A percentile compares a stretch with the other conserved stretches of the same genome.
These are phyloP conservation scores for Acridotheres tristis DNA, from an alignment of 2,797 vertebrate genomes.

Conservation along the genomic window DNA sequence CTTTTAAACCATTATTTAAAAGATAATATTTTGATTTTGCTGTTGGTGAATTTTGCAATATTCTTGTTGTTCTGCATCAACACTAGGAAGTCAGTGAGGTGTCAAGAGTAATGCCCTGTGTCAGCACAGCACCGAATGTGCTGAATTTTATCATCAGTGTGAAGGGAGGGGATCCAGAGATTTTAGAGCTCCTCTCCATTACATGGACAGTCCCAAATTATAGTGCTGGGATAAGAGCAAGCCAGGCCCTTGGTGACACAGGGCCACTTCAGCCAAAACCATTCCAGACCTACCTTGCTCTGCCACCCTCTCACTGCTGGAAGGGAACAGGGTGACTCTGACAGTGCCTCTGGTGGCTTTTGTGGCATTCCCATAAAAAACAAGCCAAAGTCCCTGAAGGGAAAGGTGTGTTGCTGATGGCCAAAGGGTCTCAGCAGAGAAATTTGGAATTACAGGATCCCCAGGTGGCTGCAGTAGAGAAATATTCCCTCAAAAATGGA, in stretches of 20 bases:
- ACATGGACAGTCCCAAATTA: background rate
- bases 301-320: background rate
- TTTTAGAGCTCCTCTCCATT: background rate
- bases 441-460: background rate
- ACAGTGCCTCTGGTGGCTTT: background rate
- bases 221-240: background rate
- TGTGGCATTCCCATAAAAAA: background rate
- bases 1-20: background rate
- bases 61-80: background rate
- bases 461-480: background rate
- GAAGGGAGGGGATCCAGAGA: background rate
- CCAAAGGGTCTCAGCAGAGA: background rate
- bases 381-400: rapidly evolving
- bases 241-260: background rate
- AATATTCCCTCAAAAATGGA: background rate
- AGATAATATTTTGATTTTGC: background rate
- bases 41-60: background rate
- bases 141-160: background rate
- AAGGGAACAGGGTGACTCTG: background rate
- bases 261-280: background rate
- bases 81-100: background rate
- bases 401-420: no score
- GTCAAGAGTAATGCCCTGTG: background rate
- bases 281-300: background rate
- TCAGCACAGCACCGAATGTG: background rate